Evolutionary conservation across 2,888 invertebrate species (phyloP).

Genomic region (Tridacna gigas): DNA sequence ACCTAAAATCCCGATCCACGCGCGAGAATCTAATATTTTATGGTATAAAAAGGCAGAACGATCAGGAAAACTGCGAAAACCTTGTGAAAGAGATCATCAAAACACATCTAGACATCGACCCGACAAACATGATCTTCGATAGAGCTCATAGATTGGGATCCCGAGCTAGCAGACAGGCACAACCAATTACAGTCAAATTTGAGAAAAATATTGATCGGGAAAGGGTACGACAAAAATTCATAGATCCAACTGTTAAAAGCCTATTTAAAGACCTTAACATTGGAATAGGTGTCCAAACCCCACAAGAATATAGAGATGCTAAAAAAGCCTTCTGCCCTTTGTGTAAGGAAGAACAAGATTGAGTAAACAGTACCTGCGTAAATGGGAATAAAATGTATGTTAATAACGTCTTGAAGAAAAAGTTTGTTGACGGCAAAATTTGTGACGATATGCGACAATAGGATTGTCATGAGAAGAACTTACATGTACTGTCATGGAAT

Average conservation of each 20-base stretch:
- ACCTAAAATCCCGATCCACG: neutral
- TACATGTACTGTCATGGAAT: no score
- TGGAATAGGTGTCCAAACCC: neutral
- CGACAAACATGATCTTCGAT: neutral
- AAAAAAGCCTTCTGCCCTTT: neutral
- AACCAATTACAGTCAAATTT: neutral
- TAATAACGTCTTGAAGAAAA: neutral
- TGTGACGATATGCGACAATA: neutral
- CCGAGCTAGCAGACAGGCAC: neutral
- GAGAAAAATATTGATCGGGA: neutral
- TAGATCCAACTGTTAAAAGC: neutral
- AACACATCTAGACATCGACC: neutral
- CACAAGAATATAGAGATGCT: neutral
- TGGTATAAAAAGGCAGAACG: neutral
- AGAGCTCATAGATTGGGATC: neutral
- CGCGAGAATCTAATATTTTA: neutral
- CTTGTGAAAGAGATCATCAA: neutral
- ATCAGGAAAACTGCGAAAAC: neutral
- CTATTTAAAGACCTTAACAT: neutral
- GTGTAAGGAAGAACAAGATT: neutral
- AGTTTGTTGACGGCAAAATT: neutral
- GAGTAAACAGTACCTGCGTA: neutral
- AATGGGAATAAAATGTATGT: neutral
- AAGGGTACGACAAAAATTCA: neutral
- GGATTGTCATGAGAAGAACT: no score